Base-by-base conservation (phyloP, 2,113 vertebrate species). In the Morone chrysops region DNA sequence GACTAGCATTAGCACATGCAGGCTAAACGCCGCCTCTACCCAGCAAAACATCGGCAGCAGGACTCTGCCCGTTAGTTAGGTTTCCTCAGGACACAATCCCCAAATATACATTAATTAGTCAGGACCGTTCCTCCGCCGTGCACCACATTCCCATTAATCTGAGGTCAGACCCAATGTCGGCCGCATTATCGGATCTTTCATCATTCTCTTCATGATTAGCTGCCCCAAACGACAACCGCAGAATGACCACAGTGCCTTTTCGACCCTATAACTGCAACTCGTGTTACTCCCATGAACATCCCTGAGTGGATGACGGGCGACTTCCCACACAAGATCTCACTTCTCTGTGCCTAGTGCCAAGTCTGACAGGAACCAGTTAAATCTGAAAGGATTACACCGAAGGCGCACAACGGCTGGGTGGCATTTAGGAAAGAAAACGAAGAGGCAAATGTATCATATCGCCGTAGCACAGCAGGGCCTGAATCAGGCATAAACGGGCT, bases 1-100 rank as follows among this genome's bases (percentile, higher is more conserved):
- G 77, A 85, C 86, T 86, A 87, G 87, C 88, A 74, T 85, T 88
- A 92, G 86, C 90, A 89, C 85, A 89, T 38, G 74, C 67, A 62
- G 70, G 72, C 86, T 85, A 70, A 90, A 78, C n/a, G 50, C 85
- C 61, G 87, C 72, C 62, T 50, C 68, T 5, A 50, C 82, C 62
- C 60, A 57, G 53, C 54, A 68, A 57, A 80, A 65, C 78, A 79
- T 12, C 54, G 76, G 61, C 57, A 60, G 70, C 73, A 84, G 56
- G n/a, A 45, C 50, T 57, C 66, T 10, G 70, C 54, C 38, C 0
- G 1, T 50, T 77, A 81, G 80, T 70, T 31, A 31, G 38, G 12
- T 80, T 74, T 56, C 68, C 38, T 59, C 11, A 11, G 14, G 51
- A 63, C 57, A 40, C 1, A 0, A 68, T 56, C 2, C 47, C 51